Evolutionary conservation across 2,888 invertebrate genomes (phyloP), one percentile per base, ranked within the genome.

Genomic region (Synergus itoensis): DNA sequence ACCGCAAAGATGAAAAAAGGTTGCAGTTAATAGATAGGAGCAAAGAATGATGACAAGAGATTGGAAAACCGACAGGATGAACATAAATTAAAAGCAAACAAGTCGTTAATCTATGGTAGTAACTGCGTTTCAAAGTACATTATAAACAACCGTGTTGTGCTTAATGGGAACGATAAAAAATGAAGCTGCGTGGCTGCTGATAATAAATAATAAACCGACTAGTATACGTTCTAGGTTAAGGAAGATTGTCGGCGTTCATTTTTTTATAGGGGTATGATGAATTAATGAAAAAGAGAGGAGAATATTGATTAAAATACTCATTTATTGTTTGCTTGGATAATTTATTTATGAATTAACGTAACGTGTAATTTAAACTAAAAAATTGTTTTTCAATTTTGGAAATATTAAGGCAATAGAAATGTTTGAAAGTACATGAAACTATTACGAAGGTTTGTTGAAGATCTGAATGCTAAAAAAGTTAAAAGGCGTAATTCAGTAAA

Each of bases 71-170:
- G 53, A 36, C 4, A 12, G 36, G 73, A 45, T 69, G 69, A 69
- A 48, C 48, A 28, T 48, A 48, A 69, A 69, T 69, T 69, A 45
- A 69, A 69, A 69, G 48, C 69, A 69, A 69, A 69, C 69, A 69
- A 45, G 48, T 69, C 45, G 69, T 69, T 48, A 69, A 45, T 67
- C 67, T 67, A 67, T 21, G 18, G 18, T 67, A 12, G 60, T 60
- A 60, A 65, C 40, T 65, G 65, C 65, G 43, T 45, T 21, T 67
- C 21, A 43, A 67, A 67, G 67, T 11, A 43, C n/a, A 45, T 45
- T 45, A 12, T 67, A 67, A 67, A 43, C 14, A 45, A 14, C 11
- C 14, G 14, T n/a, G 67, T 67, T 5, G 7, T 67, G 41, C 41
- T 18, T 67, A 67, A 43, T 43, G 16, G 18, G 11, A 65, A 43